Percentiles rank a stretch among this genome's conserved stretches.
These are phyloP conservation scores for Autographa gamma DNA, from an alignment of 2,888 invertebrate species.

Conservation along the genomic window DNA sequence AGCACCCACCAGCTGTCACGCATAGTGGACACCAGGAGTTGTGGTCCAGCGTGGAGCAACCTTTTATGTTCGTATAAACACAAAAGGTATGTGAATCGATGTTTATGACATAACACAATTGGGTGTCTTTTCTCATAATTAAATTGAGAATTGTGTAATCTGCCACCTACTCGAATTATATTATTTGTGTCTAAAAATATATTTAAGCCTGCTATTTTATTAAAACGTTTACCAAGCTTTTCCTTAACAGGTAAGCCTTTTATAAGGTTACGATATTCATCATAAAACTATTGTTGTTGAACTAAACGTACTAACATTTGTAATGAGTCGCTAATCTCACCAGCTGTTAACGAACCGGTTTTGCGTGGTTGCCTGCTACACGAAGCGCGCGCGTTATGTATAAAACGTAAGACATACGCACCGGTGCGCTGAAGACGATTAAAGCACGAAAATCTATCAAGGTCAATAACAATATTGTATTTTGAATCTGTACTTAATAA, in stretches of 20 bases:
- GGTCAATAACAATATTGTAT: slow-evolving; percentile 4
- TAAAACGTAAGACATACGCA: slow-evolving; percentile 21
- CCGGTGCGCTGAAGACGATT: slow-evolving; percentile 7
- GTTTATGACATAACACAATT: not conserved
- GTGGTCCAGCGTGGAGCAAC: slow-evolving; percentile 16
- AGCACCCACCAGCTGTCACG: slow-evolving; percentile 13
- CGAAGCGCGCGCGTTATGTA: slow-evolving; percentile 15
- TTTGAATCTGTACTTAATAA: too few species aligned
- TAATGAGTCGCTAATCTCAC: slow-evolving; percentile 11
- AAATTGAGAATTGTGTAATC: slow-evolving; percentile 5
- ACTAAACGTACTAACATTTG: slow-evolving; percentile 9
- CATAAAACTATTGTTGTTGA: slow-evolving; percentile 18
- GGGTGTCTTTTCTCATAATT: slow-evolving; percentile 15
- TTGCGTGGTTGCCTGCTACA: not conserved
- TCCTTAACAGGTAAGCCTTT: not conserved
- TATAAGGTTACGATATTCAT: not conserved
- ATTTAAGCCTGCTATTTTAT: slow-evolving; percentile 11
- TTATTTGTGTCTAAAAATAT: slow-evolving; percentile 12
- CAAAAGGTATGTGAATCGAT: slow-evolving; percentile 9
- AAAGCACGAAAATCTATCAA: slow-evolving; percentile 18
- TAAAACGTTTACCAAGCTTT: not conserved
- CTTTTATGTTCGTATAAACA: slow-evolving; percentile 11
- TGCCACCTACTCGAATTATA: slow-evolving; percentile 20
- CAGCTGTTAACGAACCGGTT: slow-evolving; percentile 16
- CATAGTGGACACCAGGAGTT: not conserved